Evolutionary conservation across 1,140 invertebrate genomes (phyloP).

Genomic region (Drosophila repleta): DNA sequence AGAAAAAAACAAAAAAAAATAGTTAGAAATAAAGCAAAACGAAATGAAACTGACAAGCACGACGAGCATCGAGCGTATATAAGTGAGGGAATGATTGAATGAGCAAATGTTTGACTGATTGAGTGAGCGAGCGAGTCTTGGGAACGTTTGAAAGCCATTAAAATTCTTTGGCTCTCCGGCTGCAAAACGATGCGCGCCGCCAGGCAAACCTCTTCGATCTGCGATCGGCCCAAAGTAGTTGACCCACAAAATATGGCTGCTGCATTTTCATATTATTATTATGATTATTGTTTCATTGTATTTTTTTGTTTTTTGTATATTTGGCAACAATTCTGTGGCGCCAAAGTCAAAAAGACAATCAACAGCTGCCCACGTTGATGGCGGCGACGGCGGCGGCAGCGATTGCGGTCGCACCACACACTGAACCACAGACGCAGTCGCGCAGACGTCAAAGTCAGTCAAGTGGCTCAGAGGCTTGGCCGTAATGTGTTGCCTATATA

Average conservation of each 20-base stretch:
- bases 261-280: constrained; percentile 67
- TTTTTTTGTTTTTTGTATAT: constrained; percentile 25
- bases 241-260: constrained; percentile 66
- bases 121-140: constrained; percentile 66
- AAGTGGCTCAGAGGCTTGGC: constrained; percentile 72
- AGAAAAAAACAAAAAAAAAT: constrained; percentile 19
- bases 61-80: constrained; percentile 53
- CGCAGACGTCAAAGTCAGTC: constrained; percentile 56
- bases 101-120: constrained; percentile 46
- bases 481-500: constrained; percentile 31
- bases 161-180: constrained; percentile 40
- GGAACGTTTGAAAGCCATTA: constrained; percentile 58
- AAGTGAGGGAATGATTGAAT: constrained; percentile 44
- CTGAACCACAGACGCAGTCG: constrained; percentile 12
- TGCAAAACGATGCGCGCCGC: constrained; percentile 47
- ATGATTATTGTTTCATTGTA: constrained; percentile 47
- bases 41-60: constrained; percentile 68
- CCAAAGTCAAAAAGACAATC: constrained; percentile 81
- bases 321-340: constrained; percentile 68
- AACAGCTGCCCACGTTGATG: constrained; percentile 74
- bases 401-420: constrained; percentile 26
- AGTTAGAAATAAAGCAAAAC: constrained; percentile 37
- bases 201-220: constrained; percentile 25
- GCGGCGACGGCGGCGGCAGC: constrained; percentile 29
- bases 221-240: constrained; percentile 47